These are phyloP conservation scores for Drosophila engyochracea DNA, from an alignment of 2,888 invertebrate species.

Conservation along the genomic window DNA sequence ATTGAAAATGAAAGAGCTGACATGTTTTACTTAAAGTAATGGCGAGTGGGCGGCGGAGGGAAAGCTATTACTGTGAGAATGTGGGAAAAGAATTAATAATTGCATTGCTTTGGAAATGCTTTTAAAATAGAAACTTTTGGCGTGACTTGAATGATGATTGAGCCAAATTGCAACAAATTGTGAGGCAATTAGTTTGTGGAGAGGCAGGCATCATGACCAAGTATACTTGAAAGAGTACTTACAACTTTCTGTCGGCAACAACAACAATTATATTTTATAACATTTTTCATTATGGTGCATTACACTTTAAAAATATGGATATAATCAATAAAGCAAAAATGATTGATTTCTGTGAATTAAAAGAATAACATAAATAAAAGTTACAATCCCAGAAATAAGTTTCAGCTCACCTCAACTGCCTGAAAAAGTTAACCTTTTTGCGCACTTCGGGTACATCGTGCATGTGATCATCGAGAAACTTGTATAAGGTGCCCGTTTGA, in stretches of 20 bases:
- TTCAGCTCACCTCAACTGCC: constrained; percentile 57
- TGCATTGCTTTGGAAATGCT: constrained; percentile 20
- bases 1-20: constrained; percentile 64
- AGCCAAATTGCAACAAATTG: constrained; percentile 62
- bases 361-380: not conserved
- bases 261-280: constrained; percentile 17
- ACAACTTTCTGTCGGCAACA: not conserved
- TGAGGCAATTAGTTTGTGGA: constrained; percentile 35
- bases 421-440: constrained; percentile 63
- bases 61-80: not conserved
- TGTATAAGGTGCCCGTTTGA: constrained; percentile 56
- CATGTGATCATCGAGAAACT: constrained; percentile 72
- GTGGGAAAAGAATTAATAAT: constrained; percentile 48
- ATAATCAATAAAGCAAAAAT: constrained; percentile 51
- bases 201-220: constrained; percentile 7
- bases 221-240: constrained; percentile 3
- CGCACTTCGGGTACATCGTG: constrained; percentile 56
- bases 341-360: constrained; percentile 58
- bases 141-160: constrained; percentile 53
- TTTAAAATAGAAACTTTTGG: constrained; percentile 23
- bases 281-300: not conserved
- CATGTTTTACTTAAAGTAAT: constrained; percentile 43
- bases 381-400: fast-evolving
- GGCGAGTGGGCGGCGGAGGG: no score
- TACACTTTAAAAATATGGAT: constrained; percentile 13